phyloP scores from a whole-genome alignment of 2,797 vertebrate genomes.

The Hylomyscus alleni region DNA sequence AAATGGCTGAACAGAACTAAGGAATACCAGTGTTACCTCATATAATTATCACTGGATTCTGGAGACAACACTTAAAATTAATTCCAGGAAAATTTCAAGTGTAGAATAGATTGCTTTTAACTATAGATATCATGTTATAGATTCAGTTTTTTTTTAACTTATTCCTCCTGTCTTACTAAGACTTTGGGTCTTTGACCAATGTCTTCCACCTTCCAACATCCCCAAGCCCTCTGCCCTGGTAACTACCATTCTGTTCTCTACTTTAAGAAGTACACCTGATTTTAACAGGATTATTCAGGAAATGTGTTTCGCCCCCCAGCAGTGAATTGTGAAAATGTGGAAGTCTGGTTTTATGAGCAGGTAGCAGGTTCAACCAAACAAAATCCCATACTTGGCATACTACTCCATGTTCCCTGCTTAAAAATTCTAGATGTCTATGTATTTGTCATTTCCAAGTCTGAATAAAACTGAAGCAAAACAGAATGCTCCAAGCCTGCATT shows the following conservation, averaged over 20 bases:
- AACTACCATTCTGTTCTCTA: background rate
- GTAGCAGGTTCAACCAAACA: accelerated
- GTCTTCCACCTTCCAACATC: background rate
- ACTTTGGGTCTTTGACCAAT: background rate
- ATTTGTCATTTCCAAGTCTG: background rate
- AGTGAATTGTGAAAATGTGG: background rate
- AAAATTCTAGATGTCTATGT: background rate
- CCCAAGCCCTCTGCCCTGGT: accelerated
- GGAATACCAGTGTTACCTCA: background rate
- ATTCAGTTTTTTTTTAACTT: background rate
- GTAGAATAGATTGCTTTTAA: background rate
- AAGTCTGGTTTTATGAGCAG: background rate
- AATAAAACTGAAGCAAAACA: background rate
- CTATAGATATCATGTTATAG: too few relatives aligned
- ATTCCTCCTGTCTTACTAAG: background rate
- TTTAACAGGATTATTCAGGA: background rate
- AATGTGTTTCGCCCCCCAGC: background rate
- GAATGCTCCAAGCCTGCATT: background rate
- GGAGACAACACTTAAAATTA: background rate
- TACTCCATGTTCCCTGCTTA: background rate
- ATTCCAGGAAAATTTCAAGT: background rate
- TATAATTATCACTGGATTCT: background rate
- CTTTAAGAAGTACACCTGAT: background rate
- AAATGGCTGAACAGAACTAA: background rate
- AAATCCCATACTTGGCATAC: background rate